phyloP scores from a whole-genome alignment of 2,888 invertebrate species.

The Notodonta dromedarius region DNA sequence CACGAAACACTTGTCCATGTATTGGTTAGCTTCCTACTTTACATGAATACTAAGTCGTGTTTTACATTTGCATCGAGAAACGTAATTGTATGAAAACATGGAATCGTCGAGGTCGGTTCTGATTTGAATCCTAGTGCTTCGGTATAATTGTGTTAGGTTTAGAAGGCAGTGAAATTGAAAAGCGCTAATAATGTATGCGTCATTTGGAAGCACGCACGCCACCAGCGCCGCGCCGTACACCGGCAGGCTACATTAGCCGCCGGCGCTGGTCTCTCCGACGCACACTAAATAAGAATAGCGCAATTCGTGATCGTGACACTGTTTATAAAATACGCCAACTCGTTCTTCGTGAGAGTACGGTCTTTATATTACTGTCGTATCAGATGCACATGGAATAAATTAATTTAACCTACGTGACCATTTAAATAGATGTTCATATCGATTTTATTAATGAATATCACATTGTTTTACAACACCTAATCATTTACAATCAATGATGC shows the following conservation, averaged over 20 bases:
- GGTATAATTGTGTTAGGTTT: slow-evolving; percentile 22
- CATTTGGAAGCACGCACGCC: slow-evolving; percentile 24
- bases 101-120: slow-evolving; percentile 10
- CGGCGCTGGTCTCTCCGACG: slow-evolving; percentile 16
- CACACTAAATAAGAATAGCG: slow-evolving; percentile 23
- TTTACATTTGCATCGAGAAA: slow-evolving; percentile 29
- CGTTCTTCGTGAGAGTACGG: slow-evolving; percentile 38
- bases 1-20: slow-evolving; percentile 25
- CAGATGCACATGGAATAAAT: not conserved
- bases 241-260: slow-evolving; percentile 8
- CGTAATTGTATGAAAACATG: slow-evolving; percentile 1
- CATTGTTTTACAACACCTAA: too few relatives aligned
- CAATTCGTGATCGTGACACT: slow-evolving; percentile 40
- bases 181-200: slow-evolving; percentile 24
- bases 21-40: slow-evolving; percentile 43
- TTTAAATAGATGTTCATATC: not conserved
- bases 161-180: slow-evolving; percentile 20
- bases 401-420: not conserved
- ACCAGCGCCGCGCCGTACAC: not conserved
- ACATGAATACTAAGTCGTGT: slow-evolving; percentile 46
- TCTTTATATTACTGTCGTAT: not conserved
- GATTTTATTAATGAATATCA: too few relatives aligned
- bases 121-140: slow-evolving; percentile 14
- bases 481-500: too few relatives aligned
- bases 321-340: slow-evolving; percentile 47